Evolutionary conservation across 2,113 vertebrate species (phyloP).

Genomic region (Epinephelus cyanopodus): DNA sequence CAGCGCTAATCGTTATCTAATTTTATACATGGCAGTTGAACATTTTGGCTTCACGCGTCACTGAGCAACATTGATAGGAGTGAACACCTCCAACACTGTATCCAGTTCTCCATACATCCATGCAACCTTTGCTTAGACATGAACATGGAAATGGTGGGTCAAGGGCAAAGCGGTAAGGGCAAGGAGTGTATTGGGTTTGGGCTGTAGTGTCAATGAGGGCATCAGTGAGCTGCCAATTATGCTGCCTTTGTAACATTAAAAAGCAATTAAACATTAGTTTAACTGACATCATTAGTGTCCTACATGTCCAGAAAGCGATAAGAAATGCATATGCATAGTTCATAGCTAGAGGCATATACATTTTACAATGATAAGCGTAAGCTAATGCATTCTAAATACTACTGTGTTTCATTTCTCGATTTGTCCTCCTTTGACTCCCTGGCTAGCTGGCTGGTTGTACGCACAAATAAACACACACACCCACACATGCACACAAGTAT

Average conservation of each 20-base stretch:
- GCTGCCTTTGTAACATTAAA: background rate
- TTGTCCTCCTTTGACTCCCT: constrained; percentile 22
- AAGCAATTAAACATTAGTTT: background rate
- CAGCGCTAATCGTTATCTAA: too few species aligned
- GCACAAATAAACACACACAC: background rate
- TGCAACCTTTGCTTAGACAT: too few species aligned
- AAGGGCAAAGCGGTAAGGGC: too few species aligned
- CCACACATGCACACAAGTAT: background rate
- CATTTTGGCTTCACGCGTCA: too few species aligned
- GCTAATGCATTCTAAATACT: background rate
- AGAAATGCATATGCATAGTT: background rate
- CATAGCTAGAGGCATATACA: background rate
- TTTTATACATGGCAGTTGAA: too few species aligned
- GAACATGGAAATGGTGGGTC: too few species aligned
- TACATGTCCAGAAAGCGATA: background rate
- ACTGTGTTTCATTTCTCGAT: background rate
- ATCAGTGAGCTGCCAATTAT: constrained; percentile 18
- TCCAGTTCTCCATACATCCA: too few species aligned
- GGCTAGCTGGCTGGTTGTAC: background rate
- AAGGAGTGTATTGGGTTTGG: too few species aligned
- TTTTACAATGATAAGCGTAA: background rate
- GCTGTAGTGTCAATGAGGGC: constrained; percentile 7
- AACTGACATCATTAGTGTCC: background rate
- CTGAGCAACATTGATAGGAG: too few species aligned
- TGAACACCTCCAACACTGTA: too few species aligned